Percentiles rank a stretch among this genome's conserved stretches.
These are phyloP conservation scores for Eristalis intricaria DNA, from an alignment of 2,888 invertebrate species.

Conservation along the genomic window DNA sequence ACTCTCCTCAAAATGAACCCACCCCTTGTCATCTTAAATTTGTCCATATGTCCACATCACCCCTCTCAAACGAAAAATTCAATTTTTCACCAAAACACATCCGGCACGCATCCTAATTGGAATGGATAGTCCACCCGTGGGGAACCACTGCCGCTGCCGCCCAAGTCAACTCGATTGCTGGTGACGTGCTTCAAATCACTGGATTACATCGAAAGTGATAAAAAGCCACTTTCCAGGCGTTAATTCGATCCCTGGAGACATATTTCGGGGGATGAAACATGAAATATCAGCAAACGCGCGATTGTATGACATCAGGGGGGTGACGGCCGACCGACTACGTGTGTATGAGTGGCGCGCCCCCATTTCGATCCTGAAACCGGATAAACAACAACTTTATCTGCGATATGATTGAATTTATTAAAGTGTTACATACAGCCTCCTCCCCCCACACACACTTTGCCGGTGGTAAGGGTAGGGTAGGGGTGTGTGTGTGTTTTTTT, in stretches of 20 bases:
- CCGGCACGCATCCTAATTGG: background rate
- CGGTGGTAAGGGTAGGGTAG: background rate
- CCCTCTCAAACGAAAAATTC: background rate
- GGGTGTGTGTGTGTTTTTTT: background rate
- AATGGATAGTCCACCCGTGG: background rate
- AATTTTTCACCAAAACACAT: background rate
- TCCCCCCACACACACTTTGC: slow-evolving; percentile 27
- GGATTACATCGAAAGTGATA: slow-evolving; percentile 71
- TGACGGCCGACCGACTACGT: no score
- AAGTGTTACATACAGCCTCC: slow-evolving; percentile 45
- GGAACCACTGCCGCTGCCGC: background rate
- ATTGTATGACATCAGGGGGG: background rate
- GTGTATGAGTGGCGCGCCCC: background rate
- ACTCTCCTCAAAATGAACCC: no score
- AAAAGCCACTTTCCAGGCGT: slow-evolving; percentile 73
- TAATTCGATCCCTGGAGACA: slow-evolving; percentile 74
- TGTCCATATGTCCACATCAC: background rate
- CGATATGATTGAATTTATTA: slow-evolving; percentile 73
- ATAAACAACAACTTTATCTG: slow-evolving; percentile 60
- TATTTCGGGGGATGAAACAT: background rate
- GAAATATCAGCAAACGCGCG: background rate
- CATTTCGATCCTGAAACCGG: slow-evolving; percentile 37
- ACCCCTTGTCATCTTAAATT: background rate
- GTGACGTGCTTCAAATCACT: slow-evolving; percentile 57
- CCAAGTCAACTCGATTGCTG: slow-evolving; percentile 36